A percentile compares a stretch with the other conserved stretches of the same genome.
Conservation (phyloP, 2,113 vertebrate species). For the Megaleporinus macrocephalus region DNA sequence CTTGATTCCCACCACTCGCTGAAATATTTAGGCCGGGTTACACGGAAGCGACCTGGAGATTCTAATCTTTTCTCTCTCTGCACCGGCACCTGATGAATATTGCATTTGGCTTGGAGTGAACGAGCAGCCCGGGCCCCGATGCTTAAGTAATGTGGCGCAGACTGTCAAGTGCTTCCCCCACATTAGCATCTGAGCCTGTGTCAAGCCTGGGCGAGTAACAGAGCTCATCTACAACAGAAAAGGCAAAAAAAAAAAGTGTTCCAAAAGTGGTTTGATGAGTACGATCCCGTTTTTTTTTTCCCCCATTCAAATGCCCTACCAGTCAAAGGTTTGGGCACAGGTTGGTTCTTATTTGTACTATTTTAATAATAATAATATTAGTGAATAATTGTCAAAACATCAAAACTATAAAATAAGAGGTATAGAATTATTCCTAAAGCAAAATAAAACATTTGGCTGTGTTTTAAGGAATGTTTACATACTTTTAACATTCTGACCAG, state of each 20-base stretch:
- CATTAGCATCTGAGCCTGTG: background rate
- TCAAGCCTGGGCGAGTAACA: background rate
- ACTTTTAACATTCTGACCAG: too few relatives aligned
- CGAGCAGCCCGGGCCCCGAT: background rate
- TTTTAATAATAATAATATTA: too few relatives aligned
- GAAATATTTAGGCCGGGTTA: conserved; percentile 19
- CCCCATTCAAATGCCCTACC: too few relatives aligned
- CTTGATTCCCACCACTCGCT: background rate
- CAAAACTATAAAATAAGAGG: too few relatives aligned
- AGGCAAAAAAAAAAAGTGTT: background rate
- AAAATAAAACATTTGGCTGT: too few relatives aligned
- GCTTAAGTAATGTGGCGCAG: background rate
- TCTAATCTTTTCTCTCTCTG: conserved; percentile 16
- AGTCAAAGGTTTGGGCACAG: too few relatives aligned
- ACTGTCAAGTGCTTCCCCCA: background rate
- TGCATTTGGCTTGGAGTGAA: conserved; percentile 13
- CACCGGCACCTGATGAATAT: conserved; percentile 27
- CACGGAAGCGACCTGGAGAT: background rate
- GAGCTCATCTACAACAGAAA: background rate
- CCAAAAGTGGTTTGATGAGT: background rate
- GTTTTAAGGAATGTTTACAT: too few relatives aligned
- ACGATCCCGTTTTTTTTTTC: too few relatives aligned
- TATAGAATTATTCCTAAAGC: too few relatives aligned
- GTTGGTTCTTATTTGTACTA: too few relatives aligned
- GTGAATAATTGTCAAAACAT: too few relatives aligned